Base-by-base conservation (phyloP, 2,113 vertebrate species). In the Pangasianodon gigas region DNA sequence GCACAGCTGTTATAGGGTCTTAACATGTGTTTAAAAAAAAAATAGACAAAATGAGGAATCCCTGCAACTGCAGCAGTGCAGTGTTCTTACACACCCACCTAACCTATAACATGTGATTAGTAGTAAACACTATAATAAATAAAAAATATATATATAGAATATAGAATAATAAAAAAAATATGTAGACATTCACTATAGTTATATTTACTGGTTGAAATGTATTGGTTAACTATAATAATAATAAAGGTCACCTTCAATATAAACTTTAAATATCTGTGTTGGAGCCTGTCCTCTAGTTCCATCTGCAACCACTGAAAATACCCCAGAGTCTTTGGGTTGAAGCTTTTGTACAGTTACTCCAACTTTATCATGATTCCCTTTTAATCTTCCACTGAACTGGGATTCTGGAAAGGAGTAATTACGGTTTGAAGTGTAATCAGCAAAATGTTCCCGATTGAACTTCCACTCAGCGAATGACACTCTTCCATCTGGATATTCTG, bases 401-500 rank as follows among this genome's bases (percentile, higher is more conserved):
- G 52, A 19, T n/a, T 37, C 5, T 1, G 0, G 13, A 83, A 37
- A 1, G 21, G 52, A 11, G 51, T 56, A 83, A 19, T 14, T 13
- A 13, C 32, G 0, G 9, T 16, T 2, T 83, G 3, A 19, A 19
- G 0, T 9, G 18, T 56, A 83, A 4, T n/a, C 52, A 83, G 52
- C 29, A 83, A 83, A 21, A 2, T 0, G 1, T 1, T 0, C n/a
- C 3, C 16, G 0, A 81, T 81, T 81, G 79, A 81, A 81, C 1
- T 0, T 7, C 80, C 80, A 83, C 16, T 37, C 0, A 56, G 9
- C 6, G 0, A 6, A 14, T 81, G 3, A 52, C 52, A 19, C 71
- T 44, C 19, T 8, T 0, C 24, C 18, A 44, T 32, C 2, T n/a
- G 4, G 37, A 3, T 52, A 0, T 1, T 9, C 0, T 0, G 60